A percentile compares a stretch with the other conserved stretches of the same genome.
phyloP scores from a whole-genome alignment of 2,888 invertebrate genomes.

The Brachyptera risi region DNA sequence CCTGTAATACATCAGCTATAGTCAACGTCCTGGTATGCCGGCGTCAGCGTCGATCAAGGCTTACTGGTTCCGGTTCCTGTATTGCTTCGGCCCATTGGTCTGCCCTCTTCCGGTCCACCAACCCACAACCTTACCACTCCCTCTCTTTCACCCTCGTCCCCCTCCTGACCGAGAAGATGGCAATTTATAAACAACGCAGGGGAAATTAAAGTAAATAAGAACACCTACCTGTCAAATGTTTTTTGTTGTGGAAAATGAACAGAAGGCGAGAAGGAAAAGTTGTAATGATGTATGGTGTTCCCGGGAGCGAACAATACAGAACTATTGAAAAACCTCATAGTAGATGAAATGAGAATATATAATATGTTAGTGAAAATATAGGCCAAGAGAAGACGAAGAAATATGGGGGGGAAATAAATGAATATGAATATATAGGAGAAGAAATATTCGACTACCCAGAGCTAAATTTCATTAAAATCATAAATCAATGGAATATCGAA shows the following conservation, averaged over 20 bases:
- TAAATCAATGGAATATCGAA: too few relatives aligned
- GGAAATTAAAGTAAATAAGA: conserved; percentile 27
- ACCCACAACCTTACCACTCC: background rate
- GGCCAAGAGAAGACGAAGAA: too few relatives aligned
- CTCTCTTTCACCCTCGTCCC: background rate
- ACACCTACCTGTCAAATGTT: conserved; percentile 24
- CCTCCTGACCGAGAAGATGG: background rate
- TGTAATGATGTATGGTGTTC: background rate
- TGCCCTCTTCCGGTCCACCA: conserved; percentile 2
- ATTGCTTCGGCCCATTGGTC: background rate
- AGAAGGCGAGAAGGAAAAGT: background rate
- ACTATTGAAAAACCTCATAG: too few relatives aligned
- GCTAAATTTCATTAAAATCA: too few relatives aligned
- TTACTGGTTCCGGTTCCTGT: background rate
- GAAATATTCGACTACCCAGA: too few relatives aligned
- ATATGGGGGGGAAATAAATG: too few relatives aligned
- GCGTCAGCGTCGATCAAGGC: background rate
- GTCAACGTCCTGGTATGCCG: too few relatives aligned
- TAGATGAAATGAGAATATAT: too few relatives aligned
- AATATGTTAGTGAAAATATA: too few relatives aligned
- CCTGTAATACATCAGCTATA: too few relatives aligned
- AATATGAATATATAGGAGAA: too few relatives aligned
- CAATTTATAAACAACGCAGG: conserved; percentile 28
- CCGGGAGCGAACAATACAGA: too few relatives aligned
- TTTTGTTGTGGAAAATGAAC: background rate